Conservation (phyloP, 1,140 invertebrate genomes). For the Camponotus floridanus region DNA sequence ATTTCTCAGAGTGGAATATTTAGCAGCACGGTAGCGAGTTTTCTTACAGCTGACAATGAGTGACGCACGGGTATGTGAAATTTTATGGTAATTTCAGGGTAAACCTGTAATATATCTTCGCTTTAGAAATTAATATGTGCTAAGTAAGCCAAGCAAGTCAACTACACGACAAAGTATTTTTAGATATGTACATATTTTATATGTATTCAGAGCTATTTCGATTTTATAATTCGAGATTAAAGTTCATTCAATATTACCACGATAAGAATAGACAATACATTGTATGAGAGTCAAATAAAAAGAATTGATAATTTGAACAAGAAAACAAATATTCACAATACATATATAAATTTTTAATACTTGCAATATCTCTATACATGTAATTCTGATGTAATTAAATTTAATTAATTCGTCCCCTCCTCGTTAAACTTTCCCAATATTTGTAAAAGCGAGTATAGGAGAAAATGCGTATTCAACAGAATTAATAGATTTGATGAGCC, state of each 20-base stretch:
- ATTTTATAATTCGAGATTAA: background rate
- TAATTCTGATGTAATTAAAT: constrained; percentile 2
- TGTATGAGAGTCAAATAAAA: background rate
- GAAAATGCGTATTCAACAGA: constrained; percentile 17
- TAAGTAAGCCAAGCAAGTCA: background rate
- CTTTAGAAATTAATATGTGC: background rate
- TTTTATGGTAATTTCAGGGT: constrained; percentile 67
- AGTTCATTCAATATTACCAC: background rate
- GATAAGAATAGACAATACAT: background rate
- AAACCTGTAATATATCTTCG: background rate
- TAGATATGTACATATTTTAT: background rate
- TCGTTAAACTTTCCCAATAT: constrained; percentile 7
- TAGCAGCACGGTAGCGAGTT: constrained; percentile 29
- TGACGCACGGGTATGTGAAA: constrained; percentile 44
- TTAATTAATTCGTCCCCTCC: background rate
- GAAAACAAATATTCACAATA: background rate
- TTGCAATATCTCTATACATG: background rate
- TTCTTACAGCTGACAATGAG: background rate
- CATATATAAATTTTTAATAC: background rate
- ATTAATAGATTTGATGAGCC: constrained; percentile 68
- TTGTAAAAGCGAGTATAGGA: constrained; percentile 55
- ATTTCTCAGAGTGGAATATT: constrained; percentile 31
- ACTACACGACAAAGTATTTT: background rate
- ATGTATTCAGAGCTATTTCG: background rate
- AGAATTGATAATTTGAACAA: background rate